These are phyloP conservation scores for Papilio polyxenes DNA, from an alignment of 1,140 invertebrate genomes.

Conservation along the genomic window DNA sequence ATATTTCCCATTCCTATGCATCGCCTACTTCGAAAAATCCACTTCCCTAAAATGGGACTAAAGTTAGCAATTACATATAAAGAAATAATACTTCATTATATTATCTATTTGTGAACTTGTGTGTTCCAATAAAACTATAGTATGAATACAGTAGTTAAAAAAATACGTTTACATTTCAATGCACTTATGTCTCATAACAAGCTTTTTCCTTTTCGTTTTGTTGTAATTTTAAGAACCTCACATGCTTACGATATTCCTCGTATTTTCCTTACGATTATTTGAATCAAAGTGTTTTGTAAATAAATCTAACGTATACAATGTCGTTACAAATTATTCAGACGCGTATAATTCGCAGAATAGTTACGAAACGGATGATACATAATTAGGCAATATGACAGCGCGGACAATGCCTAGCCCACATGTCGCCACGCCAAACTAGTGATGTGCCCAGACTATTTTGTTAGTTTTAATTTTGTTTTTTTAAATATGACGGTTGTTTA, in stretches of 20 bases:
- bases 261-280: background rate
- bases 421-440: background rate
- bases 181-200: background rate
- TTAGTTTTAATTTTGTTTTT: background rate
- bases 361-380: constrained; percentile 4
- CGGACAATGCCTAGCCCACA: background rate
- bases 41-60: no score
- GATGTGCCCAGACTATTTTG: background rate
- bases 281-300: constrained; percentile 10
- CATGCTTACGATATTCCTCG: background rate
- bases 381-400: background rate
- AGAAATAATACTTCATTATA: no score
- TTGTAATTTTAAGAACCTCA: background rate
- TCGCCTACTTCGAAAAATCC: no score
- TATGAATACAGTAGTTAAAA: no score
- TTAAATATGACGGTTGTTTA: background rate
- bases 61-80: no score
- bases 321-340: constrained; percentile 20
- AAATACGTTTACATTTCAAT: no score
- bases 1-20: no score
- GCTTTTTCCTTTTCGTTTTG: background rate
- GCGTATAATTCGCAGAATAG: background rate
- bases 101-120: no score
- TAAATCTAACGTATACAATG: background rate
- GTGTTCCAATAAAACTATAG: no score